Percentiles rank a stretch among this genome's conserved stretches.
These are phyloP conservation scores for Hylyphantes graminicola DNA, from an alignment of 1,140 invertebrate genomes.

Conservation along the genomic window DNA sequence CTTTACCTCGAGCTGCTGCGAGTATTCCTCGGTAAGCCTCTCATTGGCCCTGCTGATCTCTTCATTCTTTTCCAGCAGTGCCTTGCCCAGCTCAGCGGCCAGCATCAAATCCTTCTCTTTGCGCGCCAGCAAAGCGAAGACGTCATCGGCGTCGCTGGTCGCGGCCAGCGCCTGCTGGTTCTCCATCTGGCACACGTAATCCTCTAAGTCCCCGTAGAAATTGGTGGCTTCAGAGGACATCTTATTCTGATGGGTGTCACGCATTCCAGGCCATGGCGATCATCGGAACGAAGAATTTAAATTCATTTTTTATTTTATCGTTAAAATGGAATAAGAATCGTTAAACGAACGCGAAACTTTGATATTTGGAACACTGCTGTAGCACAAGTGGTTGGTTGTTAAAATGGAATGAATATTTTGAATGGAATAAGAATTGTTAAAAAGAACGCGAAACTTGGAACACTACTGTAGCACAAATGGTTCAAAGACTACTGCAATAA, in stretches of 20 bases:
- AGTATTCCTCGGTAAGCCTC: slow-evolving; percentile 85
- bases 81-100: slow-evolving; percentile 94
- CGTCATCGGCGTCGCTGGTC: slow-evolving; percentile 74
- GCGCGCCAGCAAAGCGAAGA: slow-evolving; percentile 85
- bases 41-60: slow-evolving; percentile 90
- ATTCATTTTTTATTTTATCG: slow-evolving; percentile 10
- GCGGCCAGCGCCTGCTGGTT: slow-evolving; percentile 63
- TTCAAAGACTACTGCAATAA: too few species aligned
- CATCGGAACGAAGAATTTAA: slow-evolving; percentile 5
- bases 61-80: slow-evolving; percentile 92
- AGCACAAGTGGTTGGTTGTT: background rate
- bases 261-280: slow-evolving; percentile 17
- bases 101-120: slow-evolving; percentile 92
- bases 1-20: slow-evolving; percentile 93
- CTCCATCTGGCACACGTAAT: slow-evolving; percentile 73
- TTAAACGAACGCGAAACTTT: background rate
- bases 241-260: slow-evolving; percentile 52
- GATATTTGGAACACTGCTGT: background rate
- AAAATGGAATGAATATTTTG: background rate
- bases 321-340: background rate
- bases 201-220: slow-evolving; percentile 68
- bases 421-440: too few species aligned
- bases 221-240: slow-evolving; percentile 47
- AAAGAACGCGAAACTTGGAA: too few species aligned
- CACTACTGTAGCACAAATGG: too few species aligned